phyloP scores from a whole-genome alignment of 2,113 vertebrate species.

The Apaloderma vittatum region DNA sequence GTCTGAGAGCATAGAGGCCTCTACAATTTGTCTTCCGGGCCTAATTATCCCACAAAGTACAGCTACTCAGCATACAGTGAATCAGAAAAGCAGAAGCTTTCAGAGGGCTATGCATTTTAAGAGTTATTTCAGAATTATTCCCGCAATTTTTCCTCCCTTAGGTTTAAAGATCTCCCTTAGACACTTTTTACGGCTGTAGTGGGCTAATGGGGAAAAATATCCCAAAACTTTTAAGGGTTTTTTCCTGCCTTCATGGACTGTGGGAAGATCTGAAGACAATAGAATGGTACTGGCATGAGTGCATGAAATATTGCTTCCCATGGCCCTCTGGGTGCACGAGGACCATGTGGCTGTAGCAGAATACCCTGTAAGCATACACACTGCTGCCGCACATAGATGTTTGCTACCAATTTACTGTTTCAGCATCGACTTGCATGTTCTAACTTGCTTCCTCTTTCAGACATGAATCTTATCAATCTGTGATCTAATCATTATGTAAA shows the following conservation, averaged over 20 bases:
- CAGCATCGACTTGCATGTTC: neutral
- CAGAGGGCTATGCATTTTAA: neutral
- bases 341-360: neutral
- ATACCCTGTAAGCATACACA: neutral
- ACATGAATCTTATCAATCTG: neutral
- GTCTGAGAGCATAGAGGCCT: neutral
- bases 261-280: constrained; percentile 6
- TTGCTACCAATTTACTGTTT: neutral
- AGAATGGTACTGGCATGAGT: neutral
- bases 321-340: neutral
- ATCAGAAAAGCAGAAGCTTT: neutral
- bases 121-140: neutral
- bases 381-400: neutral
- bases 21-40: neutral
- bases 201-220: neutral
- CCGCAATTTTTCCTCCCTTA: neutral
- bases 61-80: neutral
- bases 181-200: neutral
- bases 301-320: neutral
- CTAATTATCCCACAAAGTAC: neutral
- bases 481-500: neutral
- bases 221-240: neutral
- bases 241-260: neutral
- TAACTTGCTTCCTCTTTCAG: neutral
- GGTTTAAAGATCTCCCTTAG: neutral